Base-by-base conservation (phyloP, 2,113 vertebrate genomes). In the Chaetorhynchus papuensis region DNA sequence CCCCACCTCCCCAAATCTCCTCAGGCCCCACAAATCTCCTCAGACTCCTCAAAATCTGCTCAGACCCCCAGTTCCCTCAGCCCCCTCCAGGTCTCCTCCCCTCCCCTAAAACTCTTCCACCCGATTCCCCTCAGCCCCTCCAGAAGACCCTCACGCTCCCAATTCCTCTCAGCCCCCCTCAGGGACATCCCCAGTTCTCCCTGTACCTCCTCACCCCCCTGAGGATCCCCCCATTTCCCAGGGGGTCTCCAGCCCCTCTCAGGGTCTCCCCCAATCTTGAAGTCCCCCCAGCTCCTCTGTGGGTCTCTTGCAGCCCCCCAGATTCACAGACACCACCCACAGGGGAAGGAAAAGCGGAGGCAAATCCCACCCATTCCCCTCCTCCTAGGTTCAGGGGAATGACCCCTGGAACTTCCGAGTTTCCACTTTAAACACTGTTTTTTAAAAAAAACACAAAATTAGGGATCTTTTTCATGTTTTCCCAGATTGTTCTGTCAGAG, bases 361-460 rank as follows among this genome's bases (percentile, higher is more conserved):
- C 20, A 76, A 76, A 77, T 50, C 59, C 35, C 31, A 49, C 24
- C 13, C 3, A 9, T 72, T 90, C 33, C 33, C 18, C n/a, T 63
- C 33, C 35, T 44, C 31, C 28, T 18, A 27, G 44, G 19, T 44
- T 37, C 33, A 11, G 59, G 35, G 18, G 15, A 54, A 24, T 49
- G 45, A 76, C 2, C 23, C 12, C 27, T 39, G 3, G 11, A 49
- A 14, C 26, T 65, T 60, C 35, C 5, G 3, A 56, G 37, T 60
- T 94, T 81, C 23, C 41, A 66, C 26, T 41, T 83, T 30, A 18
- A 87, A 94, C 61, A 54, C 28, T n/a, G 39, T 13, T 35, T 6
- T 3, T 0, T 10, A 27, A 39, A 52, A 41, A 15, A 1, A 1
- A 3, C 9, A 37, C 5, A 30, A 59, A 63, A 50, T 18, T 31